Evolutionary conservation across 2,113 vertebrate genomes (phyloP).

Genomic region (Origma solitaria): DNA sequence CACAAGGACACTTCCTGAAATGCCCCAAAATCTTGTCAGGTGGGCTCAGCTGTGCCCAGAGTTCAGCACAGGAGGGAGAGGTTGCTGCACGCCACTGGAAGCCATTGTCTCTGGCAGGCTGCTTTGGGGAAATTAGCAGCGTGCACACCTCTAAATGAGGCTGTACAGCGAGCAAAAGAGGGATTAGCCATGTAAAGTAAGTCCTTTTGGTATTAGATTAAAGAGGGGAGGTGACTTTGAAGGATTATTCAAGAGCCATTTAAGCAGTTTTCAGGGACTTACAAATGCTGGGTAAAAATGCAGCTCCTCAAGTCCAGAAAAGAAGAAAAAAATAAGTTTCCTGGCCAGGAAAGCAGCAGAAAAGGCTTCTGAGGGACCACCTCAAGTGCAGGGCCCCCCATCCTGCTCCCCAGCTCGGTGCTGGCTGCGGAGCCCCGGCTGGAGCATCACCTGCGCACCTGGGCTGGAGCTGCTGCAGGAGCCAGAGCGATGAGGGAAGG

Average conservation of each 20-base stretch:
- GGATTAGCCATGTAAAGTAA: conserved; percentile 35
- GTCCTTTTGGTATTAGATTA: conserved; percentile 39
- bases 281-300: neutral
- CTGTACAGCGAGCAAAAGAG: neutral
- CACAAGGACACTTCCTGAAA: neutral
- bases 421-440: neutral
- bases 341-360: neutral
- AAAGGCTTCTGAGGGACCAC: neutral
- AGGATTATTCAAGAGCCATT: conserved; percentile 45
- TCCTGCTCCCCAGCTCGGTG: neutral
- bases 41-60: neutral
- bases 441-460: neutral
- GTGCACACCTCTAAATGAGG: neutral
- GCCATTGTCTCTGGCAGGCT: conserved; percentile 32
- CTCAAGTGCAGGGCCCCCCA: neutral
- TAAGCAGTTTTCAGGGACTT: conserved; percentile 37
- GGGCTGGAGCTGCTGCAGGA: neutral
- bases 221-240: conserved; percentile 52
- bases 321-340: neutral
- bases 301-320: neutral
- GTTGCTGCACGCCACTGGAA: neutral
- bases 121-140: conserved; percentile 11
- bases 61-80: conserved; percentile 15
- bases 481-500: fast-evolving
- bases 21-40: neutral